These are phyloP conservation scores for Leucopsar rothschildi DNA, from an alignment of 2,113 vertebrate species.

Conservation along the genomic window DNA sequence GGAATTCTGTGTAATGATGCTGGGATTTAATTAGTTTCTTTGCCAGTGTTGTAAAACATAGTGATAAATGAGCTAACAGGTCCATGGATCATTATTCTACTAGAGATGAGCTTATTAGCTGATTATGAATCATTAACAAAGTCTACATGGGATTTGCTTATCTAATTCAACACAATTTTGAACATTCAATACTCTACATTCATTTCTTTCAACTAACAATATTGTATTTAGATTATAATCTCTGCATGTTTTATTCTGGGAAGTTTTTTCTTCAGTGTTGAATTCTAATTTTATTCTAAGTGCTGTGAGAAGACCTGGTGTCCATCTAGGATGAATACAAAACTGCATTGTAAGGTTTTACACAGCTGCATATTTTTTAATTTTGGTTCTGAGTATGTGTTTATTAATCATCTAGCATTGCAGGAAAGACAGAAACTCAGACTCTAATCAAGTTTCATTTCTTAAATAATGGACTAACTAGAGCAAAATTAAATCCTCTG, in stretches of 20 bases:
- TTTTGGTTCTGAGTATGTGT: background rate
- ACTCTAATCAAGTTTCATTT: background rate
- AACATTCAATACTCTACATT: constrained; percentile 76
- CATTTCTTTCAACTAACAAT: constrained; percentile 67
- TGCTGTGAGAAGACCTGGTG: background rate
- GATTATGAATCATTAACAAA: constrained; percentile 92
- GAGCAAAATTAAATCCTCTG: background rate
- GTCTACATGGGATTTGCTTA: constrained; percentile 84
- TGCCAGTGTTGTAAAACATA: constrained; percentile 97
- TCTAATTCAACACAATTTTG: constrained; percentile 81
- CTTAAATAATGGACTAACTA: background rate
- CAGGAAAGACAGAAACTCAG: background rate
- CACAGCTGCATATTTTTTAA: background rate
- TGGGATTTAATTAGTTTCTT: constrained; percentile 99
- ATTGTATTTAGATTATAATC: constrained; percentile 68
- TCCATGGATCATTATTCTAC: constrained; percentile 94
- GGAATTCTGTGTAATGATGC: constrained; percentile 98
- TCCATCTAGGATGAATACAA: background rate
- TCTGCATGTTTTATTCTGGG: constrained; percentile 16
- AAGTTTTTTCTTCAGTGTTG: background rate
- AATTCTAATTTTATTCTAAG: constrained; percentile 35
- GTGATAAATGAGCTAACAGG: constrained; percentile 99
- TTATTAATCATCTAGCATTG: background rate
- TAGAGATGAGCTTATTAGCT: constrained; percentile 91
- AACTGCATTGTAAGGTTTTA: background rate